Evolutionary conservation across 2,113 vertebrate genomes (phyloP).

Genomic region (Gallinago jamesoni): DNA sequence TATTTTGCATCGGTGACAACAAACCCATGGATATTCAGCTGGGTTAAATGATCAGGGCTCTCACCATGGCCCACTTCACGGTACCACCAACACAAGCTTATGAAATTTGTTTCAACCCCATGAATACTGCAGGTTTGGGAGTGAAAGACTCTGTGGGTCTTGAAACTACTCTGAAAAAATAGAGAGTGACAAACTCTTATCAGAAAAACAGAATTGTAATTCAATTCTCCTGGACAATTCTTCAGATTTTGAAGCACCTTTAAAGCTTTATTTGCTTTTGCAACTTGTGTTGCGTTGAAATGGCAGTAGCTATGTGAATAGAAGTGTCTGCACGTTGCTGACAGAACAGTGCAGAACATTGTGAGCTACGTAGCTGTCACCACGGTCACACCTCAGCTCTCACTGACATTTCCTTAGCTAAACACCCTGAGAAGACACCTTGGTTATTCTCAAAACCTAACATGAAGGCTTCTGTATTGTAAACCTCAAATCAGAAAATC

Average conservation of each 20-base stretch:
- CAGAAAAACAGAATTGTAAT: not conserved
- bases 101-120: not conserved
- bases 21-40: not conserved
- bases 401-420: not conserved
- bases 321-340: not conserved
- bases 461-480: not conserved
- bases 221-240: not conserved
- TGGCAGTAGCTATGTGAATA: not conserved
- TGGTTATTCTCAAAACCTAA: not conserved
- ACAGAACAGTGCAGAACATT: not conserved
- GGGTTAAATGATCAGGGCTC: not conserved
- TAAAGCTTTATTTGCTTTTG: not conserved
- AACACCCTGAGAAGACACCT: not conserved
- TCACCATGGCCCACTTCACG: not conserved
- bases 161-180: not conserved
- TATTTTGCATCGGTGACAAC: not conserved
- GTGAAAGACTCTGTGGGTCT: not conserved
- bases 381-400: not conserved
- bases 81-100: not conserved
- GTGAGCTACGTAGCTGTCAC: not conserved
- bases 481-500: not conserved
- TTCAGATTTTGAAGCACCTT: not conserved
- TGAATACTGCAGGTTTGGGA: not conserved
- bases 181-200: not conserved
- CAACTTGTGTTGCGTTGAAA: not conserved